Evolutionary conservation across 2,797 vertebrate species (phyloP), one percentile per base, ranked within the genome.

Genomic region (Tiaroga cobitis): DNA sequence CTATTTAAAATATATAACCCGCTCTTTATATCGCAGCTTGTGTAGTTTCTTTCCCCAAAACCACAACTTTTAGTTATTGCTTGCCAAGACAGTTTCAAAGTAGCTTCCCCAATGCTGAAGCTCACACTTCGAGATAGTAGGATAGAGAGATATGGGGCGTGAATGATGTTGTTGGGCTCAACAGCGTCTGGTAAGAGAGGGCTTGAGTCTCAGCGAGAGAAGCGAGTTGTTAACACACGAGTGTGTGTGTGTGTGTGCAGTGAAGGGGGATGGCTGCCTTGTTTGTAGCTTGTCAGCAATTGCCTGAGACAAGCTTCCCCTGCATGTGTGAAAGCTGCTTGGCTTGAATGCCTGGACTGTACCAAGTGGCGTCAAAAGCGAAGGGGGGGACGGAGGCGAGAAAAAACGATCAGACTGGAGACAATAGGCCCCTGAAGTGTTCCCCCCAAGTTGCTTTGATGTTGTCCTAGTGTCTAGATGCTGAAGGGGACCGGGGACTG

Each of bases 271-370:
- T 91, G 94, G 92, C 94, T 92, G 95, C 94, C 95, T 96, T 96
- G 96, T 96, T 96, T 96, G 95, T 96, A 95, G 96, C 96, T 97
- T 96, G 96, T 96, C 96, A 96, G 96, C 96, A 96, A 96, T 96
- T 95, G 95, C 96, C 95, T 93, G 95, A 96, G 95, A 96, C 95
- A 96, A 95, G 95, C 95, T 95, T 89, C 90, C 89, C 89, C 88
- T 95, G 96, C 95, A 96, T 96, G 96, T 96, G 96, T 96, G 96
- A 96, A 96, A 96, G 96, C 96, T 93, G 93, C 95, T 96, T 95
- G 96, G 96, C 96, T 94, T 96, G 96, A 96, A 97, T 96, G 96
- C 95, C 95, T 95, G 96, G 96, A 95, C 95, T 83, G 92, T 96
- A 96, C 96, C 96, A 97, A 96, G 95, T 96, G 93, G 90, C 89